Base-by-base conservation (phyloP, 2,888 invertebrate genomes). In the Ophioninae sp. region DNA sequence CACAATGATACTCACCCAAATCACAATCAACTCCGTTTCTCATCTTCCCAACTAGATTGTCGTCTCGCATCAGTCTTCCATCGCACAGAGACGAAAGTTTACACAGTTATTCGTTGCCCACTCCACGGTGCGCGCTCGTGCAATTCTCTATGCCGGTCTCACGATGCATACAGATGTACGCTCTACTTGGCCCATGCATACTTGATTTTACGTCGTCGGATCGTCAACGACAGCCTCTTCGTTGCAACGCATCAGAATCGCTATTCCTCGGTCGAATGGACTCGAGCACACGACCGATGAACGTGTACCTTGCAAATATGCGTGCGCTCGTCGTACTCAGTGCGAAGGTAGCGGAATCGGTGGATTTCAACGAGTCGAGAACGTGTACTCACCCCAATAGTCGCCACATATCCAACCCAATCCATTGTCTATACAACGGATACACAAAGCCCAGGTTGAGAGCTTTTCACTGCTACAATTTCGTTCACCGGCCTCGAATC, bases 171-270 rank as follows among this genome's bases (percentile, higher is more conserved):
- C 67, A 67, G n/a, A 61, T 44, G 41, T 69, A 63, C 22, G 37
- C 56, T 58, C 56, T n/a, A n/a, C 30, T 72, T 39, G 51, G 65
- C n/a, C 51, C 77, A 44, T 67, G 58, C 76, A 76, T 76, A 72
- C 30, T 76, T 72, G 58, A 81, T 73, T 77, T 30, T 41, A 73
- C 67, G 9, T 68, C 39, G 37, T 30, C 20, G 44, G 20, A 71
- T 72, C 65, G 65, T 51, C 44, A 44, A 22, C 37, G 61, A 67
- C 72, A 61, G 63, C 73, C 73, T 63, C 68, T 77, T 81, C 72
- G 78, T 74, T 73, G 73, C 71, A 23, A 58, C 41, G 73, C 78
- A 78, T 78, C 56, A 78, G 73, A 82, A 82, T 82, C 74, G 68
- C 68, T 78, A 78, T 78, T 78, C 56, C 68, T 73, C 39, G 72